These are phyloP conservation scores for Lasioglossum albipes DNA, from an alignment of 1,140 invertebrate species.

Conservation along the genomic window DNA sequence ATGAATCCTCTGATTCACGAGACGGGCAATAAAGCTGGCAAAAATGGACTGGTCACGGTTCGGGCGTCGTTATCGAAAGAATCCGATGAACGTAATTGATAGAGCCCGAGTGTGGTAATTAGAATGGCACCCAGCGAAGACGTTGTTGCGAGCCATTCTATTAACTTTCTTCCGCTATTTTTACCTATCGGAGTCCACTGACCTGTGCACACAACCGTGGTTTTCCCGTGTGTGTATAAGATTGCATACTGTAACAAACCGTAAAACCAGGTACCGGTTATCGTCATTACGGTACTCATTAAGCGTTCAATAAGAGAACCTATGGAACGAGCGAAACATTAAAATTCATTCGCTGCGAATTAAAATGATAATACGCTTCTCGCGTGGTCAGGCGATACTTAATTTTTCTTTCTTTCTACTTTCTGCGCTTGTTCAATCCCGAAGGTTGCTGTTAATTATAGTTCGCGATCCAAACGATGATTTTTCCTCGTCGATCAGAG, in stretches of 20 bases:
- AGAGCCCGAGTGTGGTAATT: background rate
- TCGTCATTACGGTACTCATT: constrained; percentile 9
- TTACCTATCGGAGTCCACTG: constrained; percentile 29
- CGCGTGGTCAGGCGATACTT: background rate
- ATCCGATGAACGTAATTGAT: background rate
- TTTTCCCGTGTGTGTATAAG: background rate
- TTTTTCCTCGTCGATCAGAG: background rate
- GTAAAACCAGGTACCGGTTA: constrained; percentile 16
- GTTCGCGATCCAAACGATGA: background rate
- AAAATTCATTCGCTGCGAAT: background rate
- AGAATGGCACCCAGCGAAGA: background rate
- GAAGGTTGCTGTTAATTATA: background rate
- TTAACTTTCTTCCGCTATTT: constrained; percentile 34
- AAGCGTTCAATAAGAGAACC: background rate
- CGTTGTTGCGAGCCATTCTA: background rate
- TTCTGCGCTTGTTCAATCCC: too few species aligned
- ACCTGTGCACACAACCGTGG: background rate
- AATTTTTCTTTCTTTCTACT: too few species aligned
- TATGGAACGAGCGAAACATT: background rate
- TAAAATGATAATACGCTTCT: background rate
- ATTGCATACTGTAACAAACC: constrained; percentile 7
- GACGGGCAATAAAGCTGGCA: too few species aligned
- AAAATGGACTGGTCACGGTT: background rate
- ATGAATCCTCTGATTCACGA: too few species aligned
- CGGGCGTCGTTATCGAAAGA: background rate